These are phyloP conservation scores for Phocoena sinus DNA, from an alignment of 2,113 vertebrate genomes.

Conservation along the genomic window DNA sequence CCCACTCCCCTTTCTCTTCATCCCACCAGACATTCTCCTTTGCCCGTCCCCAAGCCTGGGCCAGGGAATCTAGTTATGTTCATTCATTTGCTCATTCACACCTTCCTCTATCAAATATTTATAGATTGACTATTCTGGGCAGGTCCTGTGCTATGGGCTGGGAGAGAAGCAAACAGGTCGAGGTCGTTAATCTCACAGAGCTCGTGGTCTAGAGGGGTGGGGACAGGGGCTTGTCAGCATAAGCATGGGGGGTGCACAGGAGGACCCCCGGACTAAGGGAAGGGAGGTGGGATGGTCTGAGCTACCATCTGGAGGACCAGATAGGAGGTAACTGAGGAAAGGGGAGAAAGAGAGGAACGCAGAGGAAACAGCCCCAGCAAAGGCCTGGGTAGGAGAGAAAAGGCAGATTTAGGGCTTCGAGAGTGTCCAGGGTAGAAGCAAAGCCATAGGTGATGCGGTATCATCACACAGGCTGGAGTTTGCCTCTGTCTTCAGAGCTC, in stretches of 20 bases:
- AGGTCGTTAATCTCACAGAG: background rate
- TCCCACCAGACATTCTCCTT: background rate
- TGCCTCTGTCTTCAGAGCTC: background rate
- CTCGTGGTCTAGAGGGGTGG: background rate
- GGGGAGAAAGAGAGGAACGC: background rate
- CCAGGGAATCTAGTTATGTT: background rate
- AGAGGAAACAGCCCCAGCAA: background rate
- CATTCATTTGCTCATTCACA: background rate
- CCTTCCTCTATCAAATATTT: background rate
- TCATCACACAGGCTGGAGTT: background rate
- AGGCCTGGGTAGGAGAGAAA: background rate
- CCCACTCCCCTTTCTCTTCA: background rate
- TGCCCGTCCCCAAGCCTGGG: background rate
- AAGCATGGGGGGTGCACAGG: too few species aligned
- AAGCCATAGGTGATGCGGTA: rapidly evolving
- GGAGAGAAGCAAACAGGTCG: background rate
- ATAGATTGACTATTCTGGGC: background rate
- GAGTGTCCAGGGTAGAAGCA: background rate
- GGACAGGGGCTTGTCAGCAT: background rate
- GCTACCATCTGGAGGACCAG: background rate
- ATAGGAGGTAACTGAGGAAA: background rate
- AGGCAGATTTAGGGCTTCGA: background rate
- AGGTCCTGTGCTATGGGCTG: background rate
- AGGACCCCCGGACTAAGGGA: background rate
- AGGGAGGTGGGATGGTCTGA: background rate